phyloP scores from a whole-genome alignment of 2,888 invertebrate genomes.

The Halictus ligatus region DNA sequence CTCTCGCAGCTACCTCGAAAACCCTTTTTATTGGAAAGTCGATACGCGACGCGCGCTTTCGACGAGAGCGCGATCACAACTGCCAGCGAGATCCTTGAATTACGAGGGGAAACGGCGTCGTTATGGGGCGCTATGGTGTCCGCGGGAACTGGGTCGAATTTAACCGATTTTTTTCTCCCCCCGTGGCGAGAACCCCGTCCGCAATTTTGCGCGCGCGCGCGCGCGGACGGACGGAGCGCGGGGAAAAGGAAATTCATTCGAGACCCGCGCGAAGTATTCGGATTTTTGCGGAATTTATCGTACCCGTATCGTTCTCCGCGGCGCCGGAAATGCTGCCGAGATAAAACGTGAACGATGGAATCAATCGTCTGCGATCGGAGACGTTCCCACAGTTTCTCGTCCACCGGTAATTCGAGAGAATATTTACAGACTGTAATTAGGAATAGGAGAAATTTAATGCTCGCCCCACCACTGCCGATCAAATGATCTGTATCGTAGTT shows the following conservation, averaged over 20 bases:
- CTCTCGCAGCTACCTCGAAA: not conserved
- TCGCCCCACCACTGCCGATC: too few relatives aligned
- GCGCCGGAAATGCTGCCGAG: not conserved
- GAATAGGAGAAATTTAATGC: too few relatives aligned
- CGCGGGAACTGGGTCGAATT: not conserved
- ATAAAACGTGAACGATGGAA: not conserved
- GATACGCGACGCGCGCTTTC: not conserved
- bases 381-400: not conserved
- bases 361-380: not conserved
- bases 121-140: not conserved
- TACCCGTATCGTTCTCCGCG: not conserved
- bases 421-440: too few relatives aligned
- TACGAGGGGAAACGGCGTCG: not conserved
- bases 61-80: not conserved
- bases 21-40: slow-evolving; percentile 16
- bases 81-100: not conserved
- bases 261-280: not conserved
- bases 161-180: not conserved
- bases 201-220: not conserved
- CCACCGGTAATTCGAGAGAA: too few relatives aligned
- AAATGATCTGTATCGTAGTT: too few relatives aligned
- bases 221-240: not conserved
- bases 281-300: not conserved
- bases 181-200: not conserved
- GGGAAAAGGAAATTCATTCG: not conserved